These are phyloP conservation scores for Malthinus seriepunctatus DNA, from an alignment of 2,888 invertebrate species.

Conservation along the genomic window DNA sequence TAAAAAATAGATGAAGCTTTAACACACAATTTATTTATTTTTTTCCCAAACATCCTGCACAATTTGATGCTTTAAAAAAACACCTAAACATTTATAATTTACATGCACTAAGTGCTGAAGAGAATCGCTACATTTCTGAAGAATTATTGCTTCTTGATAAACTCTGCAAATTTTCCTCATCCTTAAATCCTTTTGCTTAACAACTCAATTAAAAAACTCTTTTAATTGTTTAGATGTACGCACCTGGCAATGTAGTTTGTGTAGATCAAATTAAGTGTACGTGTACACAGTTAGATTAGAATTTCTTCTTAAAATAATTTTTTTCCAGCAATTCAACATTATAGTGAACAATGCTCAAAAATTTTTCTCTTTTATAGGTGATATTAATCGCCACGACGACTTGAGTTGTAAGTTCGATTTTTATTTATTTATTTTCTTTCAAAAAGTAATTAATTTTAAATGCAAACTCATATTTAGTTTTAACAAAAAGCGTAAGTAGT, in stretches of 20 bases:
- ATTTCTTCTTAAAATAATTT: no score
- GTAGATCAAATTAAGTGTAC: conserved; percentile 8
- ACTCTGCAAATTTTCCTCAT: conserved; percentile 41
- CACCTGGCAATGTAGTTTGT: conserved; percentile 26
- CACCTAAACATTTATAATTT: not conserved
- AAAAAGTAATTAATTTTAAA: conserved; percentile 10
- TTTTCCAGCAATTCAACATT: no score
- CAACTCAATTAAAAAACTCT: conserved; percentile 13
- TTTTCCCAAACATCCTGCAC: conserved; percentile 18
- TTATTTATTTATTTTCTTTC: not conserved
- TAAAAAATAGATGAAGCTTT: conserved; percentile 21
- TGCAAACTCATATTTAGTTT: not conserved
- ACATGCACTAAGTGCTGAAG: not conserved
- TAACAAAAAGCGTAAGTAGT: no score
- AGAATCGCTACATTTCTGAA: conserved; percentile 15
- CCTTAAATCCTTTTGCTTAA: conserved; percentile 21
- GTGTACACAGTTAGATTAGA: not conserved
- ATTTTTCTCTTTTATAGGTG: conserved; percentile 63
- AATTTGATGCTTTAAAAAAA: conserved; percentile 16
- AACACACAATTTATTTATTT: conserved; percentile 16
- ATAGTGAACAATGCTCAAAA: not conserved
- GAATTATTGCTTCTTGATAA: conserved; percentile 44
- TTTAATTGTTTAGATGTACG: conserved; percentile 19
- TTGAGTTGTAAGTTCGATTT: conserved; percentile 69
- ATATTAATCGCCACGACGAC: conserved; percentile 75